A percentile compares a stretch with the other conserved stretches of the same genome.
Evolutionary conservation across 2,113 vertebrate genomes (phyloP).

Genomic region (Castor canadensis): DNA sequence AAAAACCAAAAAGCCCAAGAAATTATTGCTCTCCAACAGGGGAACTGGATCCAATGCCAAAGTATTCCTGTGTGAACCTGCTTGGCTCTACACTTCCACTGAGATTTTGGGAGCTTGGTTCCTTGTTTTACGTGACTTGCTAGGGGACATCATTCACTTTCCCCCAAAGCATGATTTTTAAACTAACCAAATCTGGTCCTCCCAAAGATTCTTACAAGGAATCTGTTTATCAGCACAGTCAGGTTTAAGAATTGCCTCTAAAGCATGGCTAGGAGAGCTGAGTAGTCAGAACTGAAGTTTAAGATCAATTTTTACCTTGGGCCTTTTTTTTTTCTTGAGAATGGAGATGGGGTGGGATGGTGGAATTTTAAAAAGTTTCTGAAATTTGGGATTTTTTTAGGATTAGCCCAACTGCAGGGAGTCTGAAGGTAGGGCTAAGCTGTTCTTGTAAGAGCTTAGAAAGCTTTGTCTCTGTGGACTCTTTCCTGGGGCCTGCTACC

Average conservation of each 20-base stretch:
- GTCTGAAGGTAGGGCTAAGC: background rate
- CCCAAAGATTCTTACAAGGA: background rate
- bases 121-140: background rate
- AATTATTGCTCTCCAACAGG: background rate
- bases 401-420: background rate
- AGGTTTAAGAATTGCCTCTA: background rate
- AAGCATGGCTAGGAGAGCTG: background rate
- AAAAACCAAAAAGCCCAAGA: background rate
- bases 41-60: background rate
- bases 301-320: background rate
- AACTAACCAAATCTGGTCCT: constrained; percentile 22
- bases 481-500: background rate
- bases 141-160: constrained; percentile 31
- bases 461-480: background rate
- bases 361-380: background rate
- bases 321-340: background rate
- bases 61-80: background rate
- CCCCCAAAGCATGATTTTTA: constrained; percentile 44
- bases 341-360: background rate
- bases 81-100: background rate
- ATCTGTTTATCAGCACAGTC: background rate
- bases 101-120: constrained; percentile 24
- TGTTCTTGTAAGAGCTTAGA: background rate
- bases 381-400: background rate
- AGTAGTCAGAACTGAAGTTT: background rate